Base-by-base conservation (phyloP, 2,113 vertebrate species). In the Sylvilagus bachmani region DNA sequence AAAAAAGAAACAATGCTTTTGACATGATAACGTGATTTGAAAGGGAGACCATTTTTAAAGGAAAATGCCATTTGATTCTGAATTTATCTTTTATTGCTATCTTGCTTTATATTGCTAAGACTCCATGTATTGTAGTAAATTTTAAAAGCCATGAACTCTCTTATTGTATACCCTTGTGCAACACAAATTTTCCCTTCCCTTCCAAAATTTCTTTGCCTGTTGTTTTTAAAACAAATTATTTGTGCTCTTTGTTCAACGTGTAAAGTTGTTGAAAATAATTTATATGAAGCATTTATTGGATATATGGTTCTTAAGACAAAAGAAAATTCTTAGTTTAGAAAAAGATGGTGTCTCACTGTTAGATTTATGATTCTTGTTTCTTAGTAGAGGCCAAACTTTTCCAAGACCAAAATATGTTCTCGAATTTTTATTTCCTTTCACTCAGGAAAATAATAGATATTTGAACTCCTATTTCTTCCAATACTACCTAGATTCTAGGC, bases 1-100 rank as follows among this genome's bases (percentile, higher is more conserved):
- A n/a, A n/a, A n/a, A n/a, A n/a, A 74, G n/a, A 84, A 96, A 74
- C 64, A 53, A 16, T 85, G 36, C 87, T 96, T 95, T 90, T 64
- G 58, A 93, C 33, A 93, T 29, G 70, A 22, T 90, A 87, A 70
- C 53, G 49, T 58, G 38, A 95, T 90, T 93, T 95, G 31, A 95
- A 96, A 93, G 33, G 70, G 19, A 95, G 61, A 77, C 93, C 66
- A 64, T 86, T 95, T 96, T 62, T 75, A 85, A 96, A 93, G 86
- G 70, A 94, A 97, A 79, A 80, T 79, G 13, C 31, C 44, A 89
- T 94, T 94, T 96, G 53, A 95, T 94, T 91, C 84, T 94, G 69
- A 94, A 62, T 36, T 96, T 83, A 78, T 33, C 25, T 82, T 92
- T 91, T 94, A 88, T 86, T 88, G 71, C 33, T 84, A 66, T 71